Evolutionary conservation across 1,140 invertebrate species (phyloP).

Genomic region (Proctacanthus coquilletti): DNA sequence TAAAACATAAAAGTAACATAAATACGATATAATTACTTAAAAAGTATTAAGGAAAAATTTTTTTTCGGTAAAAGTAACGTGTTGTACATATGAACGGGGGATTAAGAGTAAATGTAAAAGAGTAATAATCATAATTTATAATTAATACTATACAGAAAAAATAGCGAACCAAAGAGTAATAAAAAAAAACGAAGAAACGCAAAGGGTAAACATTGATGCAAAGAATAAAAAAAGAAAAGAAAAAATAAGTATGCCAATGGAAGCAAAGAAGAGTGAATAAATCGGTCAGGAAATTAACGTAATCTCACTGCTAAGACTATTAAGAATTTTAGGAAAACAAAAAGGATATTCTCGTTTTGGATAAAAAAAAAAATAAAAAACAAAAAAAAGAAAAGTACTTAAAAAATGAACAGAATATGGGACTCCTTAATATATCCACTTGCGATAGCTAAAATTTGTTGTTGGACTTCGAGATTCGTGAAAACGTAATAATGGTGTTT

Average conservation of each 20-base stretch:
- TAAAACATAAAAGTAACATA: neutral
- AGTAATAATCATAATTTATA: conserved; percentile 6
- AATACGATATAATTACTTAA: neutral
- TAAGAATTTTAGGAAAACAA: conserved; percentile 4
- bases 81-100: neutral
- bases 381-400: conserved; percentile 10
- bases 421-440: too few species aligned
- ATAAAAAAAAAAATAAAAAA: conserved; percentile 3
- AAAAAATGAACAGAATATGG: too few species aligned
- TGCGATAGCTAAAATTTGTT: too few species aligned
- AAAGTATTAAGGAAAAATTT: neutral
- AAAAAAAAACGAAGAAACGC: conserved; percentile 7
- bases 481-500: too few species aligned
- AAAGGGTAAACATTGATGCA: conserved; percentile 14
- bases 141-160: conserved; percentile 7
- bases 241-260: conserved; percentile 3
- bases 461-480: too few species aligned
- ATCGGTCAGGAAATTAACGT: neutral
- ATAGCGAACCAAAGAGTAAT: conserved; percentile 4
- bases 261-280: neutral
- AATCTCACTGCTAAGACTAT: conserved; percentile 1
- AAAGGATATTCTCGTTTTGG: conserved; percentile 1
- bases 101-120: conserved; percentile 3
- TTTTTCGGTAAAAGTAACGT: neutral
- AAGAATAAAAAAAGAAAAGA: conserved; percentile 10